These are phyloP conservation scores for Gymnothorax reevesii DNA, from an alignment of 2,797 vertebrate genomes.

Conservation along the genomic window DNA sequence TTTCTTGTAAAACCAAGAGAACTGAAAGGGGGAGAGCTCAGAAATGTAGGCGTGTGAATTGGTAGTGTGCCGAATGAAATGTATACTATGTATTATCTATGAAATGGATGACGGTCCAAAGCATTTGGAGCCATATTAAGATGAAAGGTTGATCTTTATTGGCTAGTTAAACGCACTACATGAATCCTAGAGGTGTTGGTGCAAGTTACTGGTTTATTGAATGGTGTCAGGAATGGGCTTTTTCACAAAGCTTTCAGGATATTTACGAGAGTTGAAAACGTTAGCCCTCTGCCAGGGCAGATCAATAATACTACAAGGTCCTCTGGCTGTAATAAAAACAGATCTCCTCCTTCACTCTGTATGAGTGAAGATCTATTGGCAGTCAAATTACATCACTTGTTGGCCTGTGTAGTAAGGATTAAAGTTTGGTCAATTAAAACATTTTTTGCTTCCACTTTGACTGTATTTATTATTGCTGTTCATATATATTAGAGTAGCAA, in stretches of 20 bases:
- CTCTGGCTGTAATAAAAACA: background rate
- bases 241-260: conserved; percentile 2
- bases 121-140: background rate
- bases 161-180: background rate
- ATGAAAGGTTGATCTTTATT: background rate
- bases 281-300: background rate
- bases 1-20: background rate
- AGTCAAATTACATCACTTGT: background rate
- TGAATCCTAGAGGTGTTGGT: background rate
- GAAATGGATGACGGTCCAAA: background rate
- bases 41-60: background rate
- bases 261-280: conserved; percentile 4
- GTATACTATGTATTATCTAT: background rate
- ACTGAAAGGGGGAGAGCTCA: background rate
- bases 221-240: background rate
- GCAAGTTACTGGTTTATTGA: background rate
- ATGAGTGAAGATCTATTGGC: background rate
- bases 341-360: background rate
- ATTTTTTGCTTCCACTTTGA: background rate
- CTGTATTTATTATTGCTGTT: background rate
- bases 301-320: background rate
- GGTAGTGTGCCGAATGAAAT: background rate
- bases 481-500: too few relatives aligned
- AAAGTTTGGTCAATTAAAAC: background rate
- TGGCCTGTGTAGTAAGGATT: background rate